These are phyloP conservation scores for Oophaga sylvatica DNA, from an alignment of 2,797 vertebrate species.

Conservation along the genomic window DNA sequence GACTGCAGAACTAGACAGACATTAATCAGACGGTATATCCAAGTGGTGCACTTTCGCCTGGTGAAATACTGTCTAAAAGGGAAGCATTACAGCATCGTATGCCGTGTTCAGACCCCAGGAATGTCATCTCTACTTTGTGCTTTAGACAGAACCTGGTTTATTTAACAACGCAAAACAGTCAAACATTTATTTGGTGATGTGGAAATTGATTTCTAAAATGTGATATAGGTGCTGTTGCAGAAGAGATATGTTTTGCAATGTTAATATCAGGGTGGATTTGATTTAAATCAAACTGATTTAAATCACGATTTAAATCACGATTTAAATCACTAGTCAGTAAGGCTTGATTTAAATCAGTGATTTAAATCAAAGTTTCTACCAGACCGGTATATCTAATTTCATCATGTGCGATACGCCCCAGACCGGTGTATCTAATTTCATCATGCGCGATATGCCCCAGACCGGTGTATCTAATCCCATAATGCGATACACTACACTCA, in stretches of 20 bases:
- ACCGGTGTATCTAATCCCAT: too few species aligned
- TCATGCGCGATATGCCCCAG: too few species aligned
- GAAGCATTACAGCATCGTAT: conserved; percentile 61
- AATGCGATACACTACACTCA: too few species aligned
- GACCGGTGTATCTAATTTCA: too few species aligned
- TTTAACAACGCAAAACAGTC: conserved; percentile 31
- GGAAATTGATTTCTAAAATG: background rate
- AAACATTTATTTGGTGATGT: conserved; percentile 7
- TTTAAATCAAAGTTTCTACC: too few species aligned
- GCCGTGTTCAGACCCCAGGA: conserved; percentile 10
- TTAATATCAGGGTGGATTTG: too few species aligned
- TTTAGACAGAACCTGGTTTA: conserved; percentile 5
- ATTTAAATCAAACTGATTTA: too few species aligned
- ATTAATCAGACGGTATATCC: conserved; percentile 65
- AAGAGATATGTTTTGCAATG: background rate
- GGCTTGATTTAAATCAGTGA: too few species aligned
- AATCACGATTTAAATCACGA: too few species aligned
- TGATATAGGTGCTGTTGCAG: background rate
- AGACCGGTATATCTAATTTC: too few species aligned
- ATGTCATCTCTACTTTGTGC: conserved; percentile 38
- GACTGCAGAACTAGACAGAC: conserved; percentile 56
- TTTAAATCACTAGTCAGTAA: too few species aligned
- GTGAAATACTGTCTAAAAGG: conserved; percentile 64
- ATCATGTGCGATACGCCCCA: too few species aligned
- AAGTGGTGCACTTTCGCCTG: conserved; percentile 62